A percentile compares a stretch with the other conserved stretches of the same genome.
These are phyloP conservation scores for Pandion haliaetus DNA, from an alignment of 2,113 vertebrate species.

Conservation along the genomic window DNA sequence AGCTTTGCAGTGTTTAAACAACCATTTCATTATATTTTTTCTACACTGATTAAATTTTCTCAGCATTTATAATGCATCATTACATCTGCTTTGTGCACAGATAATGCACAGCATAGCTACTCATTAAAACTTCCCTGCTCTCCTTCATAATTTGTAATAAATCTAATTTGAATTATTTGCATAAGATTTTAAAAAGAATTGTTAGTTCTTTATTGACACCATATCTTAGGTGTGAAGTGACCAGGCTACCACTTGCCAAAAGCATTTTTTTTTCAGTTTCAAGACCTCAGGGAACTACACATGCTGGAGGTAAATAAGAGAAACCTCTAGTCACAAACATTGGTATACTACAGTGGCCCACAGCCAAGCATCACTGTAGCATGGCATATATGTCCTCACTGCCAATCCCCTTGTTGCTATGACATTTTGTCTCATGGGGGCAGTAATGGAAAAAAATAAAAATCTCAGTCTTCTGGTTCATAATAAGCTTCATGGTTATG, in stretches of 20 bases:
- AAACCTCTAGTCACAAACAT: neutral
- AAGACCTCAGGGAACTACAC: neutral
- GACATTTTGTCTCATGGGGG: neutral
- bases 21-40: slow-evolving; percentile 80
- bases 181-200: slow-evolving; percentile 56
- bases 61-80: slow-evolving; percentile 77
- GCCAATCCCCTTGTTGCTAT: neutral
- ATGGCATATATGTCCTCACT: neutral
- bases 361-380: neutral
- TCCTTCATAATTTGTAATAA: slow-evolving; percentile 73
- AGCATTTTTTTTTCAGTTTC: neutral
- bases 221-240: slow-evolving; percentile 34
- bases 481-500: neutral
- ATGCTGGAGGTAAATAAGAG: neutral
- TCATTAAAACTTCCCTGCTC: slow-evolving; percentile 68
- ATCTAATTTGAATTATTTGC: slow-evolving; percentile 71
- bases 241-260: slow-evolving; percentile 6
- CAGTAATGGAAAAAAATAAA: neutral
- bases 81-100: slow-evolving; percentile 77
- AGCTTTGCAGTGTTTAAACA: slow-evolving; percentile 80
- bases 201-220: slow-evolving; percentile 42
- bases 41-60: slow-evolving; percentile 77
- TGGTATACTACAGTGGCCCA: neutral
- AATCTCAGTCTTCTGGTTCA: neutral
- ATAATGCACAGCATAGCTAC: slow-evolving; percentile 63